These are phyloP conservation scores for Polydesmus complanatus DNA, from an alignment of 2,888 invertebrate genomes.

Conservation along the genomic window DNA sequence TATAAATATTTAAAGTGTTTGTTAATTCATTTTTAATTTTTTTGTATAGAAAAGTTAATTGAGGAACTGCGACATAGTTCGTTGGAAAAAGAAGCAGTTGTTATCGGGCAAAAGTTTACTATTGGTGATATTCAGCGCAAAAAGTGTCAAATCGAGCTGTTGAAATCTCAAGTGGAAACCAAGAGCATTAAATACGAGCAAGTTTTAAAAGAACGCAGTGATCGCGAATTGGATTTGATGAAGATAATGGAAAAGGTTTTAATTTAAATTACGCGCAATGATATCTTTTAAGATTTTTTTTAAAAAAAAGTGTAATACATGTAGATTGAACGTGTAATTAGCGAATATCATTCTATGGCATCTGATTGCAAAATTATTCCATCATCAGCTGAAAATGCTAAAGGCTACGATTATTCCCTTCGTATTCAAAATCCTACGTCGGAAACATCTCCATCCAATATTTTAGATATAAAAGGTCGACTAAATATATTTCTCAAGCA, in stretches of 20 bases:
- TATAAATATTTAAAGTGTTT: not conserved
- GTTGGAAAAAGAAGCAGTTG: not conserved
- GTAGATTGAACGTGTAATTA: not conserved
- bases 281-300: not conserved
- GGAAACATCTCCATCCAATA: not conserved
- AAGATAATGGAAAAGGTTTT: not conserved
- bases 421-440: constrained; percentile 2
- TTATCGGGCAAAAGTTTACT: not conserved
- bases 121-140: not conserved
- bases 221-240: not conserved
- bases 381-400: not conserved
- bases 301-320: not conserved
- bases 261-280: not conserved
- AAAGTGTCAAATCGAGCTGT: not conserved
- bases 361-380: constrained; percentile 4
- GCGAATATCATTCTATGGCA: constrained; percentile 2
- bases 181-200: not conserved
- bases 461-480: not conserved
- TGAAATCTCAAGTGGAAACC: not conserved
- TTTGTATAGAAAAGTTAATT: not conserved
- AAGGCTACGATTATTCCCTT: constrained; percentile 4
- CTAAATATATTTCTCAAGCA: constrained; percentile 4
- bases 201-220: not conserved
- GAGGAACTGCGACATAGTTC: not conserved
- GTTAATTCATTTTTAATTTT: not conserved